Evolutionary conservation across 2,888 invertebrate species (phyloP), one percentile per base, ranked within the genome.

Genomic region (Nymphalis urticae): DNA sequence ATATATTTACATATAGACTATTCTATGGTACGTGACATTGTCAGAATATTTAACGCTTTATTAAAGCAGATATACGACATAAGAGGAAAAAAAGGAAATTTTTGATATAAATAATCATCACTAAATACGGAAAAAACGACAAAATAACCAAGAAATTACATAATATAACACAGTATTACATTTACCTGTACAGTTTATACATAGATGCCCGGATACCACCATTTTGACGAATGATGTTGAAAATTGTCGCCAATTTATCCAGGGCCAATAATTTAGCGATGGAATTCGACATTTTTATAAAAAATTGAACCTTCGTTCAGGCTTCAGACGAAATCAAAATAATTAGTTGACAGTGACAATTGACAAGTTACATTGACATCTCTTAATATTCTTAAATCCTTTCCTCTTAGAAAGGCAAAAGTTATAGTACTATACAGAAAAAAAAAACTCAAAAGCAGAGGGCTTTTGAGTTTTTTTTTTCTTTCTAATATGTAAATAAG

Each of bases 141-240:
- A 50, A 67, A 19, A 62, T 84, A 87, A 86, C 83, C 86, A 82
- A 73, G 62, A 76, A 74, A 88, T 91, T 91, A 91, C 85, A 90
- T 91, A 90, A 90, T 84, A 64, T 69, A 68, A 75, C 70, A 63
- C 54, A 51, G 48, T 59, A 16, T 13, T 7, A 62, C 21, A 71
- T 80, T 86, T 90, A 97, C 97, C 96, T 95, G 88, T 94, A 97
- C 0, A 96, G 74, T 87, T 96, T 97, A 69, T 92, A 93, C 64
- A 96, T 78, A 0, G 95, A 95, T 3, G 92, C 94, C 42, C 93
- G 87, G 7, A 96, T 83, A 1, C 97, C 97, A 58, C 97, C 97
- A 85, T 96, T 95, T 66, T 95, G 94, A 73, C 94, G 94, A 70
- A 97, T 88, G 42, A 96, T 95, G 73, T 90, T 93, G 62, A 95